phyloP scores from a whole-genome alignment of 2,113 vertebrate genomes.

The Erythrolamprus reginae region DNA sequence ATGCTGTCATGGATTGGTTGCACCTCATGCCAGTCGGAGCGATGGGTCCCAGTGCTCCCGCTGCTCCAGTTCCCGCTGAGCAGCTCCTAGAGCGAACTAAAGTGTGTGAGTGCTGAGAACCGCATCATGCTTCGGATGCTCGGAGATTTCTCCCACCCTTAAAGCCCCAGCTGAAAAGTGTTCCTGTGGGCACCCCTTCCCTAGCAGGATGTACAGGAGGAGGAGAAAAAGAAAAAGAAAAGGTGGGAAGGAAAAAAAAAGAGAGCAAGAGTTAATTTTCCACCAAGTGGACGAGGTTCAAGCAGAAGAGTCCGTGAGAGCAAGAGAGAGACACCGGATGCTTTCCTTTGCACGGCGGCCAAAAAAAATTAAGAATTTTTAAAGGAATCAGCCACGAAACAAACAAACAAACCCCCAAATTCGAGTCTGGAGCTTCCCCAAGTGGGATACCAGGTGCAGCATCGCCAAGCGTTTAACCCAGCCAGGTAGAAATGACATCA shows the following conservation, averaged over 20 bases:
- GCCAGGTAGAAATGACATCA: constrained; percentile 86
- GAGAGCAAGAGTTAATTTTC: constrained; percentile 41
- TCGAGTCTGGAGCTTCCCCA: constrained; percentile 58
- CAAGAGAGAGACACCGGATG: constrained; percentile 24
- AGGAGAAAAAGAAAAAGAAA: not conserved
- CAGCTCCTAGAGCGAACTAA: constrained; percentile 59
- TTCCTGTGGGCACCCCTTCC: constrained; percentile 42
- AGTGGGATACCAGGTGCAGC: constrained; percentile 50
- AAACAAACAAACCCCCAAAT: too few species aligned
- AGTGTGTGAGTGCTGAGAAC: constrained; percentile 60
- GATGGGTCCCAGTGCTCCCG: constrained; percentile 59
- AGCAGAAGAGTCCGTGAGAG: constrained; percentile 17
- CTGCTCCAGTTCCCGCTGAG: constrained; percentile 57
- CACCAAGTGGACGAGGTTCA: constrained; percentile 58
- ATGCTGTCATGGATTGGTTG: constrained; percentile 51
- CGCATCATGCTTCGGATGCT: constrained; percentile 64
- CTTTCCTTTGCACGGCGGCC: constrained; percentile 60
- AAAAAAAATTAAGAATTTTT: constrained; percentile 63
- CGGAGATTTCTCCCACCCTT: constrained; percentile 36
- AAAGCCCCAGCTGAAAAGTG: constrained; percentile 34
- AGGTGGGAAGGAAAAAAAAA: too few species aligned
- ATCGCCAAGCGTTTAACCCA: constrained; percentile 56
- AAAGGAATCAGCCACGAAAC: constrained; percentile 56
- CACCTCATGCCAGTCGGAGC: constrained; percentile 38
- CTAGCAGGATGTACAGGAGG: constrained; percentile 36